A percentile compares a stretch with the other conserved stretches of the same genome.
Conservation (phyloP, 2,888 invertebrate species). For the Allygus modestus region DNA sequence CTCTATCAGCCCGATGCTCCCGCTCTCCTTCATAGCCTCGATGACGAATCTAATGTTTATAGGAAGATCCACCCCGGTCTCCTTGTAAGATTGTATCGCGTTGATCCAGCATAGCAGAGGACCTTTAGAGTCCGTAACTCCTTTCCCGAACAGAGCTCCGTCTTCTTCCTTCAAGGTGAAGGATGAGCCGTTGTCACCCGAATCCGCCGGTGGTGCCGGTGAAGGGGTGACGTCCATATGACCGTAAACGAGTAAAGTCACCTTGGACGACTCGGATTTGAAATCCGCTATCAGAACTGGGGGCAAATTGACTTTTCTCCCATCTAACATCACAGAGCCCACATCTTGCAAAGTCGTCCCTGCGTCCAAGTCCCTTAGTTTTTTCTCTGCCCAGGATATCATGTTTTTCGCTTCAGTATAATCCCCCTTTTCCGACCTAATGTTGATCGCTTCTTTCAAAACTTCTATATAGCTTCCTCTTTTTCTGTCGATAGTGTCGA, state of each 20-base stretch:
- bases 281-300: slow-evolving; percentile 35
- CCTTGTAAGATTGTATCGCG: slow-evolving; percentile 35
- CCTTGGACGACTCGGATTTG: slow-evolving; percentile 7
- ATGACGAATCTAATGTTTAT: slow-evolving; percentile 55
- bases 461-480: slow-evolving; percentile 26
- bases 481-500: slow-evolving; percentile 27
- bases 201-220: not conserved
- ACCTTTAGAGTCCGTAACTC: slow-evolving; percentile 54
- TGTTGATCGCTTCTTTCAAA: slow-evolving; percentile 37
- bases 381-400: slow-evolving; percentile 7
- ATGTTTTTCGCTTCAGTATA: not conserved
- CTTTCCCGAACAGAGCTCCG: slow-evolving; percentile 46
- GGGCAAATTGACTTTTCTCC: not conserved
- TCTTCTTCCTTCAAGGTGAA: slow-evolving; percentile 35
- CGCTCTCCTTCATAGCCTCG: slow-evolving; percentile 49
- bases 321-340: not conserved
- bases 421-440: slow-evolving; percentile 29
- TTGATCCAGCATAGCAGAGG: slow-evolving; percentile 55
- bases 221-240: slow-evolving; percentile 24
- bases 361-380: slow-evolving; percentile 16
- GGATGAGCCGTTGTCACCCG: not conserved
- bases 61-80: slow-evolving; percentile 24
- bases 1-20: slow-evolving; percentile 28
- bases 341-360: slow-evolving; percentile 23
- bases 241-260: slow-evolving; percentile 32